Conservation (phyloP, 2,888 invertebrate species). For the Hesperia comma region DNA sequence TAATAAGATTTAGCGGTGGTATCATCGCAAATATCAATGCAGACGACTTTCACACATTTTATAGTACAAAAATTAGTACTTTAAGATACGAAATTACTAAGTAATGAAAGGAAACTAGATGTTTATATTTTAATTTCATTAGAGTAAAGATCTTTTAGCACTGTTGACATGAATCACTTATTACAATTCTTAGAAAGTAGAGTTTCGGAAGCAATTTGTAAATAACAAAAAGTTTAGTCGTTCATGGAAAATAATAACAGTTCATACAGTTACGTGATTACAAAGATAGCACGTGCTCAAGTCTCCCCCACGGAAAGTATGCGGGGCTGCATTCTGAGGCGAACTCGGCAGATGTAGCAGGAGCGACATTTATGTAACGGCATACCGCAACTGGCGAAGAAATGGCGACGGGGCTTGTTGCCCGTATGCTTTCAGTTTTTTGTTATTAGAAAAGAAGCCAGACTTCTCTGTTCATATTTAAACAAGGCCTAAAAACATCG, state of each 20-base stretch:
- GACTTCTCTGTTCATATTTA: conserved; percentile 12
- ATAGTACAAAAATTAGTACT: conserved; percentile 9
- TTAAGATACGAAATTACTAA: background rate
- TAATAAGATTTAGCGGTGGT: conserved; percentile 44
- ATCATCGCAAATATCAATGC: conserved; percentile 20
- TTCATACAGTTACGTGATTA: conserved; percentile 43
- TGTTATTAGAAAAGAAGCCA: conserved; percentile 36
- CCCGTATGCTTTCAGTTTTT: conserved; percentile 47
- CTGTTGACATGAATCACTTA: too few relatives aligned
- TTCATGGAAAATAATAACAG: conserved; percentile 19
- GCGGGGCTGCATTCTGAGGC: conserved; percentile 51
- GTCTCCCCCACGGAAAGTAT: conserved; percentile 50
- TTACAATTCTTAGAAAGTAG: too few relatives aligned
- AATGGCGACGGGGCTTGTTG: conserved; percentile 42
- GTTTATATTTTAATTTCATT: too few relatives aligned
- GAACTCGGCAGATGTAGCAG: conserved; percentile 55
- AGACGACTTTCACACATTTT: conserved; percentile 18
- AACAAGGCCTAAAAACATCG: background rate
- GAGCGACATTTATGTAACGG: conserved; percentile 55
- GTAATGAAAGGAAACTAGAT: too few relatives aligned
- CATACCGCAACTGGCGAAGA: conserved; percentile 52
- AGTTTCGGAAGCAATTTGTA: background rate
- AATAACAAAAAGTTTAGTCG: background rate
- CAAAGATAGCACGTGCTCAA: conserved; percentile 53
- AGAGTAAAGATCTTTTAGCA: too few relatives aligned